These are phyloP conservation scores for Pipra filicauda DNA, from an alignment of 2,113 vertebrate species.

Conservation along the genomic window DNA sequence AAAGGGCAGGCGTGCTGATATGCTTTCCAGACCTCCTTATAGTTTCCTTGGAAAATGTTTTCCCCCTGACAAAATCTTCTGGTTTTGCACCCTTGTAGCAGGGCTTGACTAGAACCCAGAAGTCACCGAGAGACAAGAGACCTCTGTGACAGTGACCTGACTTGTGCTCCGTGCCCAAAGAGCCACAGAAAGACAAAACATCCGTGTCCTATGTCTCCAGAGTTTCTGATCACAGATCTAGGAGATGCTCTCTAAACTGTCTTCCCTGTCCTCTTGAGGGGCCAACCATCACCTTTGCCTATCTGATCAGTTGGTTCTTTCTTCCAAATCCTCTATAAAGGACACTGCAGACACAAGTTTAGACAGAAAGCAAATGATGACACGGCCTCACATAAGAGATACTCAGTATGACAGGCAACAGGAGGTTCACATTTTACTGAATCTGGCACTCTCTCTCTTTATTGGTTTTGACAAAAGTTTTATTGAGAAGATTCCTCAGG, in stretches of 20 bases:
- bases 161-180: background rate
- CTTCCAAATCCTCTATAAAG: background rate
- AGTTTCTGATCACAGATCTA: background rate
- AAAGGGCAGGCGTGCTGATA: background rate
- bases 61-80: background rate
- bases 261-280: background rate
- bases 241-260: background rate
- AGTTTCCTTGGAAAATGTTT: background rate
- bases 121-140: background rate
- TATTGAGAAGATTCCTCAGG: background rate
- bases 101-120: background rate
- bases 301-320: background rate
- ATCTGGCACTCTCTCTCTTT: background rate
- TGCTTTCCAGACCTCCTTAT: background rate
- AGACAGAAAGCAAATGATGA: background rate
- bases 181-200: background rate
- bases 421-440: background rate
- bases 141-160: background rate
- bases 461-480: background rate
- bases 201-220: rapidly evolving
- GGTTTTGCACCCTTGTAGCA: background rate
- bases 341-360: background rate
- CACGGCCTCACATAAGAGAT: background rate
- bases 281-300: background rate
- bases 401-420: background rate